These are phyloP conservation scores for Amaurobius ferox DNA, from an alignment of 2,888 invertebrate species.

Conservation along the genomic window DNA sequence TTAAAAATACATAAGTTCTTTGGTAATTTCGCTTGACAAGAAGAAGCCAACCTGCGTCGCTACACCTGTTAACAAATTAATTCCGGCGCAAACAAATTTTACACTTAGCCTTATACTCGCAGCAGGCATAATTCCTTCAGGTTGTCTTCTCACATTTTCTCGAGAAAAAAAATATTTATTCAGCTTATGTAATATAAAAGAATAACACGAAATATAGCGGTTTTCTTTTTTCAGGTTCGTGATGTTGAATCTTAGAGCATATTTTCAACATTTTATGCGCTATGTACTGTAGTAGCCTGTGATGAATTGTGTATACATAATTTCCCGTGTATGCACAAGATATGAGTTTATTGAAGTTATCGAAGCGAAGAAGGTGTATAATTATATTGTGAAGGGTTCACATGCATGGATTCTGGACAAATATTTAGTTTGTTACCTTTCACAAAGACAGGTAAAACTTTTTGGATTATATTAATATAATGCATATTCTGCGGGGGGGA, in stretches of 20 bases:
- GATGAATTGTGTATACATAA: too few species aligned
- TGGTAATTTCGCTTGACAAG: neutral
- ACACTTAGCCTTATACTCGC: neutral
- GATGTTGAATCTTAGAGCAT: neutral
- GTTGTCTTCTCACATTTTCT: neutral
- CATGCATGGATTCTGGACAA: too few species aligned
- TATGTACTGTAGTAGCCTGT: too few species aligned
- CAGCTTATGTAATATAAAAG: neutral
- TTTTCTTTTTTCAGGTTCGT: neutral
- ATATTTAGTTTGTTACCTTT: too few species aligned
- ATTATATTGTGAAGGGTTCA: neutral
- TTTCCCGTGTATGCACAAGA: neutral
- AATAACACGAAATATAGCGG: neutral
- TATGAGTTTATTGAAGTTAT: neutral
- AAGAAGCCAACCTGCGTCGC: neutral
- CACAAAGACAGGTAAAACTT: too few species aligned
- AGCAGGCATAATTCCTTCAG: neutral
- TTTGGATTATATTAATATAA: too few species aligned
- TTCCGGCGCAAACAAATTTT: neutral
- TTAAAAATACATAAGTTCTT: too few species aligned
- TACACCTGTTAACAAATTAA: slow-evolving; percentile 8
- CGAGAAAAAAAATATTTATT: neutral
- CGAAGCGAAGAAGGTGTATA: neutral
- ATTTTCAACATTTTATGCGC: too few species aligned
- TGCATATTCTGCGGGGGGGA: too few species aligned